Evolutionary conservation across 2,113 vertebrate species (phyloP).

Genomic region (Pelvicachromis taeniatus): DNA sequence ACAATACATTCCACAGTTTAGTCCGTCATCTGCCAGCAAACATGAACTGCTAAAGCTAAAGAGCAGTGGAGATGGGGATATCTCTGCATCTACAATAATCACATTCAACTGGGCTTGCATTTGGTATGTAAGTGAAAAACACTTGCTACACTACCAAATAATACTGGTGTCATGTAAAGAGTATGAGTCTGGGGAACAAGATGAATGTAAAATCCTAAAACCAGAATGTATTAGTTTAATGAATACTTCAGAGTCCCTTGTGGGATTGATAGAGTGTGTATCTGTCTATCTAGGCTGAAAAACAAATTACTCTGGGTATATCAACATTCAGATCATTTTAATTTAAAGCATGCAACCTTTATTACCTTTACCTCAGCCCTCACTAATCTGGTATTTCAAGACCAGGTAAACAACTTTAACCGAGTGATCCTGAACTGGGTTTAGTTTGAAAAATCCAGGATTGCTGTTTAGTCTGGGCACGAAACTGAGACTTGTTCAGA

Average conservation of each 20-base stretch:
- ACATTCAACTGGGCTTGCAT: background rate
- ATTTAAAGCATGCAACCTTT: background rate
- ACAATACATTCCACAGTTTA: background rate
- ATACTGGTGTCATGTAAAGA: background rate
- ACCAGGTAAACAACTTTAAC: background rate
- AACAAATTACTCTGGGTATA: background rate
- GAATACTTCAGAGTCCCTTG: background rate
- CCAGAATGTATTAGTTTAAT: background rate
- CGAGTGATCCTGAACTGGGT: background rate
- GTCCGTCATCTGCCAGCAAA: background rate
- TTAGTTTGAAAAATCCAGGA: background rate
- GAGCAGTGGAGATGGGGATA: background rate
- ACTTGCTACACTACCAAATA: background rate
- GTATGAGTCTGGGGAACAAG: background rate
- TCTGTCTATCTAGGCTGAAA: background rate
- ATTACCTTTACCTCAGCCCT: background rate
- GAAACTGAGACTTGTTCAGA: background rate
- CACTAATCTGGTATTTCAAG: background rate
- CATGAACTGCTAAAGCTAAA: background rate
- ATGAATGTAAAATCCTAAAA: background rate
- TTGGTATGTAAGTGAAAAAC: background rate
- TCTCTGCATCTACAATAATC: background rate
- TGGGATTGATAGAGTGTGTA: background rate
- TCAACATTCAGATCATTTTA: background rate
- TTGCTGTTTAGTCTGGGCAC: background rate